phyloP scores from a whole-genome alignment of 2,797 vertebrate genomes.

The Xerus rutilus region DNA sequence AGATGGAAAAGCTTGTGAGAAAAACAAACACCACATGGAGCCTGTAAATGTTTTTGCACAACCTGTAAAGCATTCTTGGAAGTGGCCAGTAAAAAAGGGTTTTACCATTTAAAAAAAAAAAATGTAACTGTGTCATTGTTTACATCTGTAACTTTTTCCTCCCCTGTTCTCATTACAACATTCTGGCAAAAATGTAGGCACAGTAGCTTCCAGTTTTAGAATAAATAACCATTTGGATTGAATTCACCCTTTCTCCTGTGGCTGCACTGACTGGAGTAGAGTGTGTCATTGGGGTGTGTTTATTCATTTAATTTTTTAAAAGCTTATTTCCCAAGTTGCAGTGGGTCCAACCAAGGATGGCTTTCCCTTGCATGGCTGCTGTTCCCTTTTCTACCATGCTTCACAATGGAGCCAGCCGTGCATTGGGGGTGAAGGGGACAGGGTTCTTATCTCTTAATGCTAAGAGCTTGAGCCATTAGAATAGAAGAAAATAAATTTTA shows the following conservation, averaged over 20 bases:
- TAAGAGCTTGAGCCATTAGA: background rate
- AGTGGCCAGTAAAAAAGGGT: constrained; percentile 86
- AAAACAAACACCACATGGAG: constrained; percentile 74
- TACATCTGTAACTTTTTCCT: constrained; percentile 85
- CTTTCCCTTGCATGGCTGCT: background rate
- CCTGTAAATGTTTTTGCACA: constrained; percentile 84
- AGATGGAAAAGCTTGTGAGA: constrained; percentile 81
- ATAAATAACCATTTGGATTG: constrained; percentile 85
- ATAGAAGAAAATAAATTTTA: background rate
- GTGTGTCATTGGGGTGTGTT: background rate
- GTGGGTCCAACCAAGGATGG: background rate
- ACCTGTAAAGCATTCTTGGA: constrained; percentile 84
- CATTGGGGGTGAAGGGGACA: too few relatives aligned
- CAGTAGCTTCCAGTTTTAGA: constrained; percentile 83
- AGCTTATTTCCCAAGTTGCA: background rate
- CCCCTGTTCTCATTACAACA: constrained; percentile 74
- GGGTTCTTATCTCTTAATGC: background rate
- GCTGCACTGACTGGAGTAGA: constrained; percentile 64
- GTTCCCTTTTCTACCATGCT: background rate
- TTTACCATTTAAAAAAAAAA: constrained; percentile 81
- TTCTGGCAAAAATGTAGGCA: constrained; percentile 83
- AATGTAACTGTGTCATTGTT: constrained; percentile 86
- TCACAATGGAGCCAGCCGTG: background rate
- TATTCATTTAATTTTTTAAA: background rate
- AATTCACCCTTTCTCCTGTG: constrained; percentile 76